Evolutionary conservation across 2,113 vertebrate species (phyloP), one percentile per base, ranked within the genome.

Genomic region (Sminthopsis crassicaudata): DNA sequence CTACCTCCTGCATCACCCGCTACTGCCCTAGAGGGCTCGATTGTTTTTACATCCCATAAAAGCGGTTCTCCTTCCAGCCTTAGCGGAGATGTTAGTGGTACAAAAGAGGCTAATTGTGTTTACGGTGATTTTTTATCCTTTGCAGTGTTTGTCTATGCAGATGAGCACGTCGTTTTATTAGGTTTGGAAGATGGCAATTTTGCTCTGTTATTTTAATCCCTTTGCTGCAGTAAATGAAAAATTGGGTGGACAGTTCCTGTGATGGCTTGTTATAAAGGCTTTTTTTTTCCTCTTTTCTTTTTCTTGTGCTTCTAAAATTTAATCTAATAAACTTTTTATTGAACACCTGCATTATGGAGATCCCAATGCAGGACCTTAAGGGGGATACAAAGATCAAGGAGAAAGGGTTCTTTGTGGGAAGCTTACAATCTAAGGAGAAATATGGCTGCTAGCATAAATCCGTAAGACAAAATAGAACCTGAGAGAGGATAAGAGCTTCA

Each of bases 101-200:
- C 67, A 84, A 23, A 84, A 84, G n/a, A 42, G 67, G 67, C 67
- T n/a, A 84, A 84, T 84, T 84, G 67, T 84, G 67, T 42, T 84
- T 42, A 84, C 67, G 8, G 19, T 84, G 67, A 84, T 84, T 42
- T 67, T 84, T 96, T 95, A 91, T 14, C 94, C 52, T 95, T 95
- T 53, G 93, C 46, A 25, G 91, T 97, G 95, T 97, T 97, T 97
- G 92, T 97, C 96, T 96, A 25, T 94, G 91, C 97, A 97, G 97
- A 97, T 97, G 92, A 96, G 95, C 95, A 93, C 95, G 91, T 96
- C 8, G 11, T 55, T 97, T 93, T 46, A 94, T 96, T 95, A 96
- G 67, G n/a, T 1, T 94, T 84, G 48, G 89, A 94, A 8, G 54
- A 10, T 90, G 91, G 94, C 97, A 52, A 90, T 92, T 10, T 0